Conservation (phyloP, 2,888 invertebrate species). For the Phlogophora meticulosa region DNA sequence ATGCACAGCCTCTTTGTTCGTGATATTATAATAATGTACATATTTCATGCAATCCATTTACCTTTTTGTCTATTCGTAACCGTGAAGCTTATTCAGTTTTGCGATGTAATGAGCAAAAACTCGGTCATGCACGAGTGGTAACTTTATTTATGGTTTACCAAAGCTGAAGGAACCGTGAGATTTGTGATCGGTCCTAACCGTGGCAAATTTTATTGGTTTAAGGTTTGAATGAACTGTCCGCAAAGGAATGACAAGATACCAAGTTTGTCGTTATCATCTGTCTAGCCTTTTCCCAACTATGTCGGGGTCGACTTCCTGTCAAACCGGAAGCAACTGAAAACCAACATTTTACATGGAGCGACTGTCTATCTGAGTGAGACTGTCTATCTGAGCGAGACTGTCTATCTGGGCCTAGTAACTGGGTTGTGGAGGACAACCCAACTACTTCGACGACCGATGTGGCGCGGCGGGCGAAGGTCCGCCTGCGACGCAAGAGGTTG, state of each 20-base stretch:
- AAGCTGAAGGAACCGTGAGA: slow-evolving; percentile 63
- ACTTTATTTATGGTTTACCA: slow-evolving; percentile 68
- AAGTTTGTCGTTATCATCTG: background rate
- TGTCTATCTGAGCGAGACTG: no score
- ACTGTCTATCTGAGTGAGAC: no score
- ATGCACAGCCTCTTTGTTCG: slow-evolving; percentile 69
- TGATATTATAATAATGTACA: slow-evolving; percentile 72
- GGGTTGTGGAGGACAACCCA: no score
- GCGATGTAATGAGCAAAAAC: slow-evolving; percentile 77
- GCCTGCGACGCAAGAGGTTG: no score
- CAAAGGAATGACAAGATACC: background rate
- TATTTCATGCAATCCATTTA: slow-evolving; percentile 74
- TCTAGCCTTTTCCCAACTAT: no score
- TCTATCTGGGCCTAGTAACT: no score
- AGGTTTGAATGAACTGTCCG: slow-evolving; percentile 30
- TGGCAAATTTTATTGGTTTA: slow-evolving; percentile 62
- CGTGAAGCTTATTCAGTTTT: slow-evolving; percentile 69
- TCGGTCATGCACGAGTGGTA: slow-evolving; percentile 70
- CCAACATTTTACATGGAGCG: no score
- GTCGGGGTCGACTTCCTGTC: no score
- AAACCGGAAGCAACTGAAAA: no score
- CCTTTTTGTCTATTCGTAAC: slow-evolving; percentile 70
- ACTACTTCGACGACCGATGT: no score
- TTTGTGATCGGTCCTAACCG: slow-evolving; percentile 61
- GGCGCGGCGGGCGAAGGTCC: no score